Evolutionary conservation across 2,113 vertebrate species (phyloP).

Genomic region (Elanoides forficatus): DNA sequence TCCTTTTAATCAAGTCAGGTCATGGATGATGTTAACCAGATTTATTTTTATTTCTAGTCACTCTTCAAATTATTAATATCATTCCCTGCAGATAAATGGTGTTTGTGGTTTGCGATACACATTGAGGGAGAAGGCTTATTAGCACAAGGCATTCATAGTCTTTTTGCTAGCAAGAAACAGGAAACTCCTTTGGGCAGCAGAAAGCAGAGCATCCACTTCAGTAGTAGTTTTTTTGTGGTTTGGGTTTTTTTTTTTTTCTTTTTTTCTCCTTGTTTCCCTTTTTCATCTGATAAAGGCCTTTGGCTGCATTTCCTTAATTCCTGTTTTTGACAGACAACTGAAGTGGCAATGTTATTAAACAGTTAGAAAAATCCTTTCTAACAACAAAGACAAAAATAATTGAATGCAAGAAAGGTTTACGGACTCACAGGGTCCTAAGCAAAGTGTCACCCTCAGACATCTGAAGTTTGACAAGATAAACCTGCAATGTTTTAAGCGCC

Average conservation of each 20-base stretch:
- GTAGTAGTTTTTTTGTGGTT: not conserved
- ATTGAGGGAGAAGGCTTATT: not conserved
- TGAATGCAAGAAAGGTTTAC: not conserved
- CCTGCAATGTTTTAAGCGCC: not conserved
- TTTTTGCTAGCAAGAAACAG: not conserved
- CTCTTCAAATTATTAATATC: slow-evolving; percentile 14
- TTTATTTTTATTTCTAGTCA: slow-evolving; percentile 18
- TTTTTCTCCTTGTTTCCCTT: not conserved
- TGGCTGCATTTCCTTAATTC: not conserved
- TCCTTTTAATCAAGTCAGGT: slow-evolving; percentile 27
- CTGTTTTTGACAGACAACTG: not conserved
- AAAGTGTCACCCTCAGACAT: not conserved
- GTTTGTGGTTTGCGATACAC: not conserved
- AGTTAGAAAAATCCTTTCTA: not conserved
- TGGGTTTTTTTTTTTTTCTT: not conserved
- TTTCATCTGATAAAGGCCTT: not conserved
- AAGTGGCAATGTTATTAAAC: not conserved
- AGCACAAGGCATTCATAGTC: not conserved
- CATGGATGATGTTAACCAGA: not conserved
- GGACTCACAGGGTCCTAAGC: not conserved
- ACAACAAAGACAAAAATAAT: not conserved
- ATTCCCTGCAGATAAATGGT: slow-evolving; percentile 14
- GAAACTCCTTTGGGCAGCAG: not conserved
- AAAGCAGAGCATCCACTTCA: not conserved
- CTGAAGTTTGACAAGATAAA: not conserved